Base-by-base conservation (phyloP, 1,140 invertebrate species). In the Cydia strobilella region DNA sequence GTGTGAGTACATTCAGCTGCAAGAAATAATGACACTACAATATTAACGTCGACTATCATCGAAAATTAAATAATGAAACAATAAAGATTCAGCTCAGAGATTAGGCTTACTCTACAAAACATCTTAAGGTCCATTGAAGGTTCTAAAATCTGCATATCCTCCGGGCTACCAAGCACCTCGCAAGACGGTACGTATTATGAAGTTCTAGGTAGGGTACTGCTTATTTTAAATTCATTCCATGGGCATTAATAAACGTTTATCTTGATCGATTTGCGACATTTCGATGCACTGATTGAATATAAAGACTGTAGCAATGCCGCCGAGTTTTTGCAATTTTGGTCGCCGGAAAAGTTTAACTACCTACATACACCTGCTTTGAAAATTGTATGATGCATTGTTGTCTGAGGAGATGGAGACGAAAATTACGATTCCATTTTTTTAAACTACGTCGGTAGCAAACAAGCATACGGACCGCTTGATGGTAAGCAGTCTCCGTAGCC, bases 231-330 rank as follows among this genome's bases (percentile, higher is more conserved):
- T 77, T 77, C 74, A 54, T 35, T 45, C 59, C 73, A 72, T 71
- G 72, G 71, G 51, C 65, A 71, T 73, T 59, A 77, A 73, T 77
- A 77, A 66, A 20, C 10, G 18, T 25, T 48, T 77, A 77, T 77
- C 74, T 77, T 51, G 76, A 75, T 75, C 63, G 69, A 75, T 63
- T 75, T 77, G 74, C 74, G 31, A 35, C 42, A 71, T 75, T 66
- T 27, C 75, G 75, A 73, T 62, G 27, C 31, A 74, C 73, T 66
- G 76, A 74, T 25, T 71, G 76, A 74, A 75, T 77, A 74, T 69
- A 72, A 74, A 77, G 35, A 69, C 54, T 62, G 10, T n/a, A 3
- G 59, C 48, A 74, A 74, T 72, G 72, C 45, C 7, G 31, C 31
- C 18, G 13, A 51, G 59, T 45, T 77, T 72, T 73, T 27, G 25